Base-by-base conservation (phyloP, 2,888 invertebrate genomes). In the Orthosia gracilis region DNA sequence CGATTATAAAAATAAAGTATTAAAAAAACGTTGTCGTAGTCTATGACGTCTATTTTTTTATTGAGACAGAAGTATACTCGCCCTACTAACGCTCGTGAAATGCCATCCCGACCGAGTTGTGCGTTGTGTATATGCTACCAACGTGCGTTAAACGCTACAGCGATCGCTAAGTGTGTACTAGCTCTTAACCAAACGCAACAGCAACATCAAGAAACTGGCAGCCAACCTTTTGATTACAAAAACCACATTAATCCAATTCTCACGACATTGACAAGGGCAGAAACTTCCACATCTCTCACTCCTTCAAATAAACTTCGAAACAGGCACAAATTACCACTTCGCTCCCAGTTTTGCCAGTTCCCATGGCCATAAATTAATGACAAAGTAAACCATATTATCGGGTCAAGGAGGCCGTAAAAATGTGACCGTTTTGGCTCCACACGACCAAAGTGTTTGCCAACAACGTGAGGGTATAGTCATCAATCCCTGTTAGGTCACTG, bases 381-480 rank as follows among this genome's bases (percentile, higher is more conserved):
- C 69, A 71, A 78, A 85, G 55, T 78, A 73, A 85, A 76, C 63
- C 65, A 63, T 72, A 79, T 68, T 84, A 82, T 77, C 55, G 67
- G 87, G 87, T 85, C 86, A 87, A 86, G 84, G 84, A 76, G 78
- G 31, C 82, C 63, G 71, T 85, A 76, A 83, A 87, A 78, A 69
- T 80, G 80, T 83, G 83, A 82, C 84, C 49, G 65, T 73, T 85
- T 84, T 86, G 86, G 87, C 86, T 85, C 40, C 47, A 61, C 67
- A 77, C 47, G 58, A 63, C 65, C 76, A 69, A 67, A 75, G 49
- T 80, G 70, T 82, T 78, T 87, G 87, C 86, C 86, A 87, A 82
- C 85, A 82, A 66, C 74, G 82, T 86, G 82, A 73, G 76, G 63
- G 55, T 64, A 64, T 55, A 21, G 68, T 77, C 70, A 85, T 85